Evolutionary conservation across 1,140 invertebrate species (phyloP).

Genomic region (Tachypleus tridentatus): DNA sequence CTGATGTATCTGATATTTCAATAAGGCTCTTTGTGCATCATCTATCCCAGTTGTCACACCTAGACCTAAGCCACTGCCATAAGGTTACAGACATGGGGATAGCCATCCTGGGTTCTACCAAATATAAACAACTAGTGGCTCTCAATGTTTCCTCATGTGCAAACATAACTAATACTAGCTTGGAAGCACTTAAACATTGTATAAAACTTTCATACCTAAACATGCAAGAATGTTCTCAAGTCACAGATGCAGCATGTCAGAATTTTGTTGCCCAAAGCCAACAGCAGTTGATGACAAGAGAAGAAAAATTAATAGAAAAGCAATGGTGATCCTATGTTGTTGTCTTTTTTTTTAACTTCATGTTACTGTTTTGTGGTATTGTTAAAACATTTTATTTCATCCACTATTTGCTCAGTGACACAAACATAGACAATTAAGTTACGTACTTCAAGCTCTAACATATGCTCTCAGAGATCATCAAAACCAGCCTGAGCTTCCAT

Average conservation of each 20-base stretch:
- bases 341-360: no score
- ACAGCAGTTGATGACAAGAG: conserved; percentile 3
- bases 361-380: no score
- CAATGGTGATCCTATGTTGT: no score
- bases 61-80: conserved; percentile 71
- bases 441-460: no score
- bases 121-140: conserved; percentile 44
- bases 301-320: not conserved
- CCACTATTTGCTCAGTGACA: no score
- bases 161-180: conserved; percentile 60
- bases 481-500: no score
- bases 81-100: conserved; percentile 73
- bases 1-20: conserved; percentile 74
- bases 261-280: conserved; percentile 14
- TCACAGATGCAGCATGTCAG: conserved; percentile 16
- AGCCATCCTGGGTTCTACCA: conserved; percentile 55
- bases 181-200: conserved; percentile 55
- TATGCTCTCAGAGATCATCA: no score
- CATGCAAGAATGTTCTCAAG: conserved; percentile 20
- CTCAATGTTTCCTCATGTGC: conserved; percentile 67
- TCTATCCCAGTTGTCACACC: conserved; percentile 50
- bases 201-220: conserved; percentile 18
- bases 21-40: conserved; percentile 65
- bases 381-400: no score
- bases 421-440: no score